phyloP scores from a whole-genome alignment of 2,113 vertebrate species.

The Maccullochella peelii region DNA sequence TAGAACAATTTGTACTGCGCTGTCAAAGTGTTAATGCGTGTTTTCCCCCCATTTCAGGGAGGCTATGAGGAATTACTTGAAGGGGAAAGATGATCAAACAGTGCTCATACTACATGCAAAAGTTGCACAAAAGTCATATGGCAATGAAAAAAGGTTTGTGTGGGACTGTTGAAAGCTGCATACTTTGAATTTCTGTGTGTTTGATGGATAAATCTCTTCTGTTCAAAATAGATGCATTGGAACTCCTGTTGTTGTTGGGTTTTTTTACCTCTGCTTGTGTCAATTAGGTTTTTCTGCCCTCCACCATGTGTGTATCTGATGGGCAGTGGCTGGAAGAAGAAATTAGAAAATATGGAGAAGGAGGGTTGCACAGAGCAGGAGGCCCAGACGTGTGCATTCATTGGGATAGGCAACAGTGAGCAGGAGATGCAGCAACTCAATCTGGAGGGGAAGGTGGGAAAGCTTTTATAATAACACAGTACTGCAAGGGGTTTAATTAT shows the following conservation, averaged over 20 bases:
- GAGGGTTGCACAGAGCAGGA: conserved; percentile 97
- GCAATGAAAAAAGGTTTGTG: conserved; percentile 95
- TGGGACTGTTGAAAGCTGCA: background rate
- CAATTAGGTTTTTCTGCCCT: conserved; percentile 93
- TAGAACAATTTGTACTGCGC: background rate
- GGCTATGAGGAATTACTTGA: conserved; percentile 97
- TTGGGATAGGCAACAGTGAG: conserved; percentile 97
- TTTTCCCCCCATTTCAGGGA: conserved; percentile 82
- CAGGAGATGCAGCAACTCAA: conserved; percentile 99
- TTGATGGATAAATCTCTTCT: background rate
- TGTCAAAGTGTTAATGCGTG: background rate
- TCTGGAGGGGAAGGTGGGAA: conserved; percentile 94
- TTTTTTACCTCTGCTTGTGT: background rate
- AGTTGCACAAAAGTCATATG: conserved; percentile 98
- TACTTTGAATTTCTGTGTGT: background rate
- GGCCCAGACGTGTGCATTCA: conserved; percentile 96
- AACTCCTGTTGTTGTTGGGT: background rate
- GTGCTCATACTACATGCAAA: conserved; percentile 97
- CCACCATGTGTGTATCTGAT: conserved; percentile 97
- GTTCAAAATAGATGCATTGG: background rate
- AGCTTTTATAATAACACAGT: background rate
- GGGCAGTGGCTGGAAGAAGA: conserved; percentile 99
- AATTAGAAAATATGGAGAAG: conserved; percentile 94
- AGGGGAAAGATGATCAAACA: conserved; percentile 96
- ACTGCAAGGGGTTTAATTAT: background rate